phyloP scores from a whole-genome alignment of 2,797 vertebrate genomes.

The Pampus argenteus region DNA sequence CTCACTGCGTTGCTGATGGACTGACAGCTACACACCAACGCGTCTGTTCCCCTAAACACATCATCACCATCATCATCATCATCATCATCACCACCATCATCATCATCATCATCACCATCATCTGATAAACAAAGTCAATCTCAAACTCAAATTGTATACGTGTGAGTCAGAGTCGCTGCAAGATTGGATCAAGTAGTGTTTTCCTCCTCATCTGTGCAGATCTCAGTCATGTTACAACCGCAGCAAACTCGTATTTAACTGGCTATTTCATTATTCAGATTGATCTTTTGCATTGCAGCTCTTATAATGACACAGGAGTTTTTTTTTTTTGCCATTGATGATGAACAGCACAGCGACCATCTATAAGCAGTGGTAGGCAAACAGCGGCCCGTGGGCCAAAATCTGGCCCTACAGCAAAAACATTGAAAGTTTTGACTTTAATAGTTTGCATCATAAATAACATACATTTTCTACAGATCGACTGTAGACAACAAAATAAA shows the following conservation, averaged over 20 bases:
- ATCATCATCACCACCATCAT: no score
- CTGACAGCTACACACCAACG: conserved; percentile 12
- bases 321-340: background rate
- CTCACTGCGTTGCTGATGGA: conserved; percentile 21
- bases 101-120: no score
- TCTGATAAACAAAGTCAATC: background rate
- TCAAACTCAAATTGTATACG: background rate
- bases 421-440: no score
- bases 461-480: no score
- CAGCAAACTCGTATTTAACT: background rate
- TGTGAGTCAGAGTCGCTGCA: background rate
- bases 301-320: background rate
- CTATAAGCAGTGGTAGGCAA: background rate
- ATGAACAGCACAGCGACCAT: background rate
- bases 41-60: background rate
- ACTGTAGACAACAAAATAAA: no score
- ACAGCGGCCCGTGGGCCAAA: no score
- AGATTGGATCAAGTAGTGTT: conserved; percentile 16
- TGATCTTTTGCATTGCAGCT: no score
- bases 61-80: no score
- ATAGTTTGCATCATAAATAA: no score
- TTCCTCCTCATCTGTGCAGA: conserved; percentile 1
- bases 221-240: background rate
- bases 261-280: no score
- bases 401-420: no score